These are phyloP conservation scores for Leptarthrus brevirostris DNA, from an alignment of 2,888 invertebrate genomes.

Conservation along the genomic window DNA sequence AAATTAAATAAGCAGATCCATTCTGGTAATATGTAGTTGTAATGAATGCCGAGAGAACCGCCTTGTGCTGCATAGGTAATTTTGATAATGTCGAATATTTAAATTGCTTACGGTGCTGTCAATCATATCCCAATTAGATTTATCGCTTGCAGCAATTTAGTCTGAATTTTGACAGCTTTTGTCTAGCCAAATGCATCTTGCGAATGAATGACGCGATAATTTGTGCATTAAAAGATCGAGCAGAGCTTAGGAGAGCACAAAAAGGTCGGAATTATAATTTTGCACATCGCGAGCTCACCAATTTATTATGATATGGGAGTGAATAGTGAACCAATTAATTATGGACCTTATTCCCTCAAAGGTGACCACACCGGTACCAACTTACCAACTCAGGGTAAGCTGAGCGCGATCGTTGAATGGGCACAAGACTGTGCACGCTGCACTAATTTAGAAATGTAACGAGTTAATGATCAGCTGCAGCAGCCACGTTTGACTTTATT, in stretches of 20 bases:
- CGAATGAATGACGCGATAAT: slow-evolving; percentile 7
- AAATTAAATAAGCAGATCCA: no score
- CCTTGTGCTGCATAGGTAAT: no score
- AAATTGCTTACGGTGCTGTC: slow-evolving; percentile 20
- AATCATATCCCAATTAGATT: slow-evolving; percentile 27
- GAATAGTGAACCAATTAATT: slow-evolving; percentile 42
- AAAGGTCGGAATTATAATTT: not conserved
- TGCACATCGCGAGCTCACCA: slow-evolving; percentile 4
- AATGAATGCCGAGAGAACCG: no score
- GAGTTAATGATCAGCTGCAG: slow-evolving; percentile 47
- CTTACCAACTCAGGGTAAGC: not conserved
- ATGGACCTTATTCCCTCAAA: not conserved
- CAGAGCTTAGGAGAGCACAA: not conserved
- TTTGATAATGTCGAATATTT: not conserved
- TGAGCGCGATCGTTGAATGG: slow-evolving; percentile 6
- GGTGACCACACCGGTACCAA: slow-evolving; percentile 14
- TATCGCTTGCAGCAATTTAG: not conserved
- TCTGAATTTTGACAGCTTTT: slow-evolving; percentile 39
- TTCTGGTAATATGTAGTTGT: no score
- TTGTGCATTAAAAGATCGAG: not conserved
- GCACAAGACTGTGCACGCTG: slow-evolving; percentile 2
- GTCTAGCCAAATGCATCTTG: slow-evolving; percentile 26
- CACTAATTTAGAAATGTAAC: slow-evolving; percentile 44
- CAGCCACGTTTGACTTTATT: slow-evolving; percentile 40
- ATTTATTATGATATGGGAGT: slow-evolving; percentile 48